Percentiles rank a stretch among this genome's conserved stretches.
These are phyloP conservation scores for Cephalopholis sonnerati DNA, from an alignment of 2,113 vertebrate genomes.

Conservation along the genomic window DNA sequence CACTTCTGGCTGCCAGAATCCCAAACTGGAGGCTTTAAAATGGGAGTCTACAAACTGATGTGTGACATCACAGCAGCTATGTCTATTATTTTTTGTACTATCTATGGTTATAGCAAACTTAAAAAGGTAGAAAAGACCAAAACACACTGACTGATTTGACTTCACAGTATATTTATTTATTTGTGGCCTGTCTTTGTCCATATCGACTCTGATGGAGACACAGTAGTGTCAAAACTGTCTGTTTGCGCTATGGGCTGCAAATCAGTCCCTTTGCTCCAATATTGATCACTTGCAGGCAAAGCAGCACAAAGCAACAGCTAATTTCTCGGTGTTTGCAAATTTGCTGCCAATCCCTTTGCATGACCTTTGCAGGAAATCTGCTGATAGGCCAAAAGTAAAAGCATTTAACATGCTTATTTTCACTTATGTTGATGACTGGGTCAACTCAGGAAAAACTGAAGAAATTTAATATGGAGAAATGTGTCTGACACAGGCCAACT, in stretches of 20 bases:
- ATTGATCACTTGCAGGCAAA: background rate
- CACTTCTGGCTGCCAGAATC: too few relatives aligned
- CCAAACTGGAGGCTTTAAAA: too few relatives aligned
- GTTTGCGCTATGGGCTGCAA: background rate
- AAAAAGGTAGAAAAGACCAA: background rate
- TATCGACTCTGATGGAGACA: background rate
- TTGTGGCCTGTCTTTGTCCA: background rate
- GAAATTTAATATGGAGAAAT: constrained; percentile 20
- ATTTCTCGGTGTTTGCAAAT: background rate
- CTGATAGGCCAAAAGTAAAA: background rate
- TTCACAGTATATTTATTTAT: background rate
- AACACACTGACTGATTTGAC: background rate
- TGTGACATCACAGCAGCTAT: too few relatives aligned
- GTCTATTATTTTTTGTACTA: too few relatives aligned
- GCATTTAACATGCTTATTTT: background rate
- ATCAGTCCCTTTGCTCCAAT: background rate
- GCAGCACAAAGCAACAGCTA: background rate
- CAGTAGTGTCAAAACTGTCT: background rate
- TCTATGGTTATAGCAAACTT: background rate
- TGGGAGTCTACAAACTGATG: too few relatives aligned
- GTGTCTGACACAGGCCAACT: constrained; percentile 1
- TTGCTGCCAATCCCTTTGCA: background rate
- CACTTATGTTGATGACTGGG: background rate
- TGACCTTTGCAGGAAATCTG: background rate
- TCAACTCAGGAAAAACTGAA: background rate